A percentile compares a stretch with the other conserved stretches of the same genome.
Conservation (phyloP, 2,888 invertebrate species). For the Ichneumoninae sp. region DNA sequence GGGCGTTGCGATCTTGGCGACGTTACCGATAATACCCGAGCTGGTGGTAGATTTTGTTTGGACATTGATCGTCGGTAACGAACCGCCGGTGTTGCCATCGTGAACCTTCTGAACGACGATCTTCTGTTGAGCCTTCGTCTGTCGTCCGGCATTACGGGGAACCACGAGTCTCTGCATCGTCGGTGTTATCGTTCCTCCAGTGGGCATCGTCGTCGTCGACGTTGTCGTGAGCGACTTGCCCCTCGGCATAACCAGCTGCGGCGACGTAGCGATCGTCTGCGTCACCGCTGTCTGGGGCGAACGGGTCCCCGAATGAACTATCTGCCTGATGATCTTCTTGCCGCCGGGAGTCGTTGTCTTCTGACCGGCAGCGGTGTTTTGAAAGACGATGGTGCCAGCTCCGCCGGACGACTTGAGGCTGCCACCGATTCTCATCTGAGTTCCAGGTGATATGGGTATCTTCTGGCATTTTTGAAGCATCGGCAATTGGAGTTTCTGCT, state of each 20-base stretch:
- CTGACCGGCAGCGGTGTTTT: slow-evolving; percentile 70
- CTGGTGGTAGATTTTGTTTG: slow-evolving; percentile 48
- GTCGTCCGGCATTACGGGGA: slow-evolving; percentile 71
- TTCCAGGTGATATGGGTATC: slow-evolving; percentile 75
- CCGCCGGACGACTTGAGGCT: slow-evolving; percentile 81
- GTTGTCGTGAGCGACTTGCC: slow-evolving; percentile 66
- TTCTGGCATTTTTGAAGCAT: slow-evolving; percentile 82
- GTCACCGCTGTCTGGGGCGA: slow-evolving; percentile 65
- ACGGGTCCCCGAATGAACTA: slow-evolving; percentile 65
- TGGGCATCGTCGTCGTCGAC: slow-evolving; percentile 32
- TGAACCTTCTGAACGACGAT: slow-evolving; percentile 69
- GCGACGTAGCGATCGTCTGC: slow-evolving; percentile 21
- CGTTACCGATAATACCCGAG: slow-evolving; percentile 59
- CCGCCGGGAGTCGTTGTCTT: slow-evolving; percentile 68
- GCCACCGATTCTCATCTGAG: slow-evolving; percentile 76
- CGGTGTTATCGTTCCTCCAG: slow-evolving; percentile 33
- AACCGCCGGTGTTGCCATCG: background rate
- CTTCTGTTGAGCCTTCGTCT: slow-evolving; percentile 75
- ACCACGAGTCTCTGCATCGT: slow-evolving; percentile 72
- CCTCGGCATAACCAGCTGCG: slow-evolving; percentile 70
- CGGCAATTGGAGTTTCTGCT: slow-evolving; percentile 77
- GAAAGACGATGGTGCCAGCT: slow-evolving; percentile 79
- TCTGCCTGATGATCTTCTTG: slow-evolving; percentile 74
- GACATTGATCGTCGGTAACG: slow-evolving; percentile 23
- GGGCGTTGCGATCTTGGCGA: slow-evolving; percentile 54